These are phyloP conservation scores for Invenusta paracnida DNA, from an alignment of 2,888 invertebrate genomes.

Conservation along the genomic window DNA sequence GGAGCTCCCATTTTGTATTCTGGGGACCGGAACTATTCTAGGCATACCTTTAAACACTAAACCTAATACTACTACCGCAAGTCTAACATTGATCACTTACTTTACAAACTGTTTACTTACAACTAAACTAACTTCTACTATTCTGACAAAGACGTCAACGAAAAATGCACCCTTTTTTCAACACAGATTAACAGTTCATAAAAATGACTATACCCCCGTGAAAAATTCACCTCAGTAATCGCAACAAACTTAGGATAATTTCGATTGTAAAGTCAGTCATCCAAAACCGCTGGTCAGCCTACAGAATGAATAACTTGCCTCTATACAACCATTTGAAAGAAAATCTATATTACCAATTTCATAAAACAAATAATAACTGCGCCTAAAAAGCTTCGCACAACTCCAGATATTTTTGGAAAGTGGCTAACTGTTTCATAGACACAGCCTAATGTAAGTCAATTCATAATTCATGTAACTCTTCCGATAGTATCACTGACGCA, in stretches of 20 bases:
- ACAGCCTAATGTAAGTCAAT: too few species aligned
- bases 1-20: not conserved
- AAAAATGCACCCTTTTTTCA: not conserved
- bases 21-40: not conserved
- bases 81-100: too few species aligned
- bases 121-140: too few species aligned
- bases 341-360: not conserved
- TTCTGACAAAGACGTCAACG: not conserved
- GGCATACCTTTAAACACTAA: not conserved
- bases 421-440: not conserved
- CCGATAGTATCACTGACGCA: not conserved
- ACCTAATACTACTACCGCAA: too few species aligned
- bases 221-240: not conserved
- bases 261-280: not conserved
- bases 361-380: not conserved
- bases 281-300: not conserved
- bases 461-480: not conserved
- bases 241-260: not conserved
- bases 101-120: too few species aligned
- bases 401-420: not conserved
- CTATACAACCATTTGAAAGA: not conserved
- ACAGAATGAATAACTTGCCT: not conserved
- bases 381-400: not conserved
- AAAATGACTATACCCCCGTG: not conserved
- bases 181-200: not conserved